phyloP scores from a whole-genome alignment of 1,140 invertebrate genomes.

The Zophobas morio region DNA sequence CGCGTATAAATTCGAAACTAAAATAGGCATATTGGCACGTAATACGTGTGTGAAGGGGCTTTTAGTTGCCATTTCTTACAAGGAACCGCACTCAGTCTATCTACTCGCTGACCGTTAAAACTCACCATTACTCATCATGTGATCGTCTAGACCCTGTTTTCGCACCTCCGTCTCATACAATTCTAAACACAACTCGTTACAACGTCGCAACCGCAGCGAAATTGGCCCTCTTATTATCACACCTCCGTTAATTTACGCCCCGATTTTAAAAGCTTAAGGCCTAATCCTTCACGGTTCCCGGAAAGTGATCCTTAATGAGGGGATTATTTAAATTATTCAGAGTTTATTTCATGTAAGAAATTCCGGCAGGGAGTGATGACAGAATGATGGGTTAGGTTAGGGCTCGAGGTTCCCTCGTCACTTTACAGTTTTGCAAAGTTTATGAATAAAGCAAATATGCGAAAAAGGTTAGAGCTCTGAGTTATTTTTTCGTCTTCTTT shows the following conservation, averaged over 20 bases:
- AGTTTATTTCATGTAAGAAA: slow-evolving; percentile 37
- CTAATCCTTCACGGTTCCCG: slow-evolving; percentile 9
- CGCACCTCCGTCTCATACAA: slow-evolving; percentile 5
- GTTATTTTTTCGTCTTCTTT: slow-evolving; percentile 19
- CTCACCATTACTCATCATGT: slow-evolving; percentile 57
- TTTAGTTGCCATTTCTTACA: slow-evolving; percentile 57
- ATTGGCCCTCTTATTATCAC: slow-evolving; percentile 2
- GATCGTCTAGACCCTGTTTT: slow-evolving; percentile 18
- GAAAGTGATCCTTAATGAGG: slow-evolving; percentile 36
- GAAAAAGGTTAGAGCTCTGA: slow-evolving; percentile 24
- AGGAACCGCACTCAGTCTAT: slow-evolving; percentile 57
- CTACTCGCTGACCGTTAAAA: slow-evolving; percentile 58
- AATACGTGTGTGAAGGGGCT: slow-evolving; percentile 49
- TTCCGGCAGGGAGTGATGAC: slow-evolving; percentile 15
- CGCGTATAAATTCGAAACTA: slow-evolving; percentile 53
- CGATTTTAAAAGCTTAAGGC: slow-evolving; percentile 27
- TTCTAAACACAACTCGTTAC: slow-evolving; percentile 30
- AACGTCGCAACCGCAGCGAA: slow-evolving; percentile 8
- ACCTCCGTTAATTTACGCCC: slow-evolving; percentile 23
- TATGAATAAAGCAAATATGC: slow-evolving; percentile 43
- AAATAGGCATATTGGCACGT: slow-evolving; percentile 57
- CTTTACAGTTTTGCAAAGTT: slow-evolving; percentile 28
- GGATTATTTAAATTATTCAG: slow-evolving; percentile 35
- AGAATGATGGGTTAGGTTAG: slow-evolving; percentile 34
- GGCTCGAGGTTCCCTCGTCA: slow-evolving; percentile 14